A percentile compares a stretch with the other conserved stretches of the same genome.
Evolutionary conservation across 2,888 invertebrate species (phyloP).

Genomic region (Plutella xylostella): DNA sequence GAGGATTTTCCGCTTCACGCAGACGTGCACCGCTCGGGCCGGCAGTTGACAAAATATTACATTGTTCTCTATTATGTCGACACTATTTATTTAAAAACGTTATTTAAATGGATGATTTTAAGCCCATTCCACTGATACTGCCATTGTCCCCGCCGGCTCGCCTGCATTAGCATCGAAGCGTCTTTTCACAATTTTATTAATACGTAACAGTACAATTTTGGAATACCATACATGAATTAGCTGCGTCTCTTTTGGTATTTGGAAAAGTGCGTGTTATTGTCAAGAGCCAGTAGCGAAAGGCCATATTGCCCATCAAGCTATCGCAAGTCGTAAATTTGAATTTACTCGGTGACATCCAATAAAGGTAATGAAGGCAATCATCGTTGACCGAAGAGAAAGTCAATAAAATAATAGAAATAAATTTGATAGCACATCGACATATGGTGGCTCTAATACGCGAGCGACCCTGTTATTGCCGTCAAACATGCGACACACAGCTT

Average conservation of each 20-base stretch:
- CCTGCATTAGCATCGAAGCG: background rate
- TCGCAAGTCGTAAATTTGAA: constrained; percentile 63
- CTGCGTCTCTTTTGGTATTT: no score
- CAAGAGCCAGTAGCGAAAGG: constrained; percentile 15
- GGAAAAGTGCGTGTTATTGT: no score
- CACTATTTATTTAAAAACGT: constrained; percentile 70
- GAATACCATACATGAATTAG: background rate
- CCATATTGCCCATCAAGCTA: constrained; percentile 59
- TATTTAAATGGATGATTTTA: constrained; percentile 70
- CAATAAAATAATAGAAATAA: constrained; percentile 70
- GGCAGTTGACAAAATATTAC: constrained; percentile 71
- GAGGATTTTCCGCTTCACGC: constrained; percentile 71
- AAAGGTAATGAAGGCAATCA: constrained; percentile 68
- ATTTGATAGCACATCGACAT: constrained; percentile 67
- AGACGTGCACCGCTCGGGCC: constrained; percentile 61
- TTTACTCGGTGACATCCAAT: constrained; percentile 64
- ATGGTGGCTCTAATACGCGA: constrained; percentile 62
- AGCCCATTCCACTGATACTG: constrained; percentile 55
- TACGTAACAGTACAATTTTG: background rate
- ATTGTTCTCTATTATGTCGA: constrained; percentile 67
- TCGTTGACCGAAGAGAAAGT: constrained; percentile 51
- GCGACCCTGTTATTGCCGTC: constrained; percentile 68
- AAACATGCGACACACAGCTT: constrained; percentile 69
- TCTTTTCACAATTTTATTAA: background rate
- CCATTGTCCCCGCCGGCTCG: constrained; percentile 38